phyloP scores from a whole-genome alignment of 2,797 vertebrate genomes.

The Ctenosaura bakeri region DNA sequence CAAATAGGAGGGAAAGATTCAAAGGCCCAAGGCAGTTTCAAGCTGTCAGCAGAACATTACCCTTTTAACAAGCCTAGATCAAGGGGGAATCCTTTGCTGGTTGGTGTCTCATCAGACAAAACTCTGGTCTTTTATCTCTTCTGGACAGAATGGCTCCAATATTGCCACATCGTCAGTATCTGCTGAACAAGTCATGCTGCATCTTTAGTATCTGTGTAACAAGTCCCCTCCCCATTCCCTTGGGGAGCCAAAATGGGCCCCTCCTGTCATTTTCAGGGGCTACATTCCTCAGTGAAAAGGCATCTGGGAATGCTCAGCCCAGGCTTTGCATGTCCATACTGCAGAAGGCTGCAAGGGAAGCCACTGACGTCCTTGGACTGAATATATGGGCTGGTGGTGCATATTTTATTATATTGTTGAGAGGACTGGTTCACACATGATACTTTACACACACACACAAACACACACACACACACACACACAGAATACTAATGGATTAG shows the following conservation, averaged over 20 bases:
- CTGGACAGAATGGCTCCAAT: slow-evolving; percentile 37
- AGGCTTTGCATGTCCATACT: slow-evolving; percentile 10
- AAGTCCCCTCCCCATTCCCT: slow-evolving; percentile 18
- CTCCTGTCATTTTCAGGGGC: slow-evolving; percentile 24
- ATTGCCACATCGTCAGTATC: slow-evolving; percentile 47
- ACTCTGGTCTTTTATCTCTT: slow-evolving; percentile 40
- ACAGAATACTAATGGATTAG: background rate
- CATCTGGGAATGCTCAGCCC: slow-evolving; percentile 39
- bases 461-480: background rate
- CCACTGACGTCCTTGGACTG: background rate
- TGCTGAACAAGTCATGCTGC: slow-evolving; percentile 34
- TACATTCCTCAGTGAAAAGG: slow-evolving; percentile 32
- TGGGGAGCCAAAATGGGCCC: slow-evolving; percentile 19
- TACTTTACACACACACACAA: background rate
- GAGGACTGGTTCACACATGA: background rate
- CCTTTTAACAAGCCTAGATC: slow-evolving; percentile 42
- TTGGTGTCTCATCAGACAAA: slow-evolving; percentile 42
- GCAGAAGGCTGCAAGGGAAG: slow-evolving; percentile 16
- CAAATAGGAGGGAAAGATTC: slow-evolving; percentile 9
- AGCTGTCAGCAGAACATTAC: slow-evolving; percentile 33
- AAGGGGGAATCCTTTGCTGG: slow-evolving; percentile 16
- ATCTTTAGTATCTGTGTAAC: slow-evolving; percentile 32
- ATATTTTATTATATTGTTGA: background rate
- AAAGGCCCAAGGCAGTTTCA: slow-evolving; percentile 30
- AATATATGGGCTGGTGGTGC: background rate